These are phyloP conservation scores for Tragelaphus imberbis DNA, from an alignment of 2,113 vertebrate genomes.

Conservation along the genomic window DNA sequence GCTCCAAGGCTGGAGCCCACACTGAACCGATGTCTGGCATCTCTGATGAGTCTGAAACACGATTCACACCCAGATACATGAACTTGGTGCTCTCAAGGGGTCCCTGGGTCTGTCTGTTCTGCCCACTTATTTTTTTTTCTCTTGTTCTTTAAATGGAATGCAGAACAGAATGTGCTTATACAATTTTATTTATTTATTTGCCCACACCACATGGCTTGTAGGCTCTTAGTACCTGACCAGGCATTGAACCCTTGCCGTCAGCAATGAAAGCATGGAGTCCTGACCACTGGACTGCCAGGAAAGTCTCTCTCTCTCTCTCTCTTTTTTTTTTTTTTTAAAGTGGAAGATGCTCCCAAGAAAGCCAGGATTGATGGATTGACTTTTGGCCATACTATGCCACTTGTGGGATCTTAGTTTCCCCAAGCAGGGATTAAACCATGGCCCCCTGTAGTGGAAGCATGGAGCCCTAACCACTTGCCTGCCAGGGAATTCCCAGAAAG, in stretches of 20 bases:
- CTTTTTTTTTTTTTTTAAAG: not conserved
- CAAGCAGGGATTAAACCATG: not conserved
- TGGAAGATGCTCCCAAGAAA: not conserved
- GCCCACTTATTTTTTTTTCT: not conserved
- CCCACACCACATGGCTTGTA: not conserved
- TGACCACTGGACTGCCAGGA: not conserved
- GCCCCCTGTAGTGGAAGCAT: not conserved
- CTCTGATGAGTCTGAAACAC: not conserved
- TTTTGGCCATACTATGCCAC: not conserved
- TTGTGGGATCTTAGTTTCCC: not conserved
- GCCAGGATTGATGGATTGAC: not conserved
- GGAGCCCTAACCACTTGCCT: not conserved
- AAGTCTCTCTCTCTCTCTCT: not conserved
- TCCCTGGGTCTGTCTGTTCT: not conserved
- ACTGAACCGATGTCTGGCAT: fast-evolving
- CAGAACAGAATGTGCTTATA: not conserved
- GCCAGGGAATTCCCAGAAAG: not conserved
- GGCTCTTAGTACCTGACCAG: not conserved
- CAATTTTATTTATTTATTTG: not conserved
- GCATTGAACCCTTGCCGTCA: not conserved
- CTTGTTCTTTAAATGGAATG: not conserved
- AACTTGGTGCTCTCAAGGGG: not conserved
- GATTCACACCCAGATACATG: not conserved
- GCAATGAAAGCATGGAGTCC: not conserved
- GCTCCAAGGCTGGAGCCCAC: not conserved